Conservation (phyloP, 2,113 vertebrate species). For the Misgurnus mizolepis region DNA sequence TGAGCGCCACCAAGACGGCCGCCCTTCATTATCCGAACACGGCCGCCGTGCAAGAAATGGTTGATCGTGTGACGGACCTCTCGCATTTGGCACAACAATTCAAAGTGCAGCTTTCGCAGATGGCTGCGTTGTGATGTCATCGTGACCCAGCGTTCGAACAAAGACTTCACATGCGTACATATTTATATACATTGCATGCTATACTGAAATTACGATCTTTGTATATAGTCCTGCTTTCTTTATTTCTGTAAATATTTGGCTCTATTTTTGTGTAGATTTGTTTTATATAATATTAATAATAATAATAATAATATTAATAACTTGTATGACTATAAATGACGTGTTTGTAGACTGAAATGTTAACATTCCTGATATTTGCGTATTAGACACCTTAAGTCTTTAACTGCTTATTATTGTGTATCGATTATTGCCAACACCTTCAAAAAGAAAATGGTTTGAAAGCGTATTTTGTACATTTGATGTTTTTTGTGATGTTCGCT, state of each 20-base stretch:
- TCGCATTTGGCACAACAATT: constrained; percentile 87
- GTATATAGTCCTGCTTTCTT: constrained; percentile 62
- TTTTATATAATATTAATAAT: constrained; percentile 72
- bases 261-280: constrained; percentile 75
- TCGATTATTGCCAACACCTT: constrained; percentile 51
- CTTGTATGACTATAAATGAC: constrained; percentile 37
- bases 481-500: constrained; percentile 46
- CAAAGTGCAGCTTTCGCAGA: constrained; percentile 85
- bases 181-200: constrained; percentile 54
- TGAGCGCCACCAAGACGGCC: constrained; percentile 86
- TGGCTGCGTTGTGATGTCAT: constrained; percentile 79
- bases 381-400: constrained; percentile 73
- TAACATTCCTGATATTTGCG: constrained; percentile 65
- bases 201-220: constrained; percentile 53
- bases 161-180: constrained; percentile 44
- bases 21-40: constrained; percentile 92
- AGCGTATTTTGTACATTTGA: constrained; percentile 51
- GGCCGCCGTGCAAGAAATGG: constrained; percentile 88
- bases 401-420: constrained; percentile 48
- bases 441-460: constrained; percentile 55
- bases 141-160: constrained; percentile 23
- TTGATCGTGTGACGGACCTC: constrained; percentile 87
- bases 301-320: constrained; percentile 64
- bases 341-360: constrained; percentile 59
- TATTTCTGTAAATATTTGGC: constrained; percentile 71